Evolutionary conservation across 2,888 invertebrate genomes (phyloP).

Genomic region (Philonicus albiceps): DNA sequence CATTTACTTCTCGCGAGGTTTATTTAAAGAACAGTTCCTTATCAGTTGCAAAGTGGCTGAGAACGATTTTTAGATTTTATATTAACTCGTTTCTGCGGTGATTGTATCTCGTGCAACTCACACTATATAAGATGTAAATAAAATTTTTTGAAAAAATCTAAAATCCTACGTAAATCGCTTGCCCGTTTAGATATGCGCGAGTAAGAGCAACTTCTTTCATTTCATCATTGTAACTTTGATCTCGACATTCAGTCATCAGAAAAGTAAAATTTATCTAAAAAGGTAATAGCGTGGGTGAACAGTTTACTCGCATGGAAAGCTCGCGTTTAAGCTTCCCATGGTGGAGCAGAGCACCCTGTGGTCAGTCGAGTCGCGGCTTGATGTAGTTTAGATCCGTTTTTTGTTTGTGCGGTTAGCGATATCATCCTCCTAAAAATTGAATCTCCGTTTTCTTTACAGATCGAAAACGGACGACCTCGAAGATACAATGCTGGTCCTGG

Average conservation of each 20-base stretch:
- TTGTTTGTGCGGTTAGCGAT: neutral
- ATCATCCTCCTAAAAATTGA: neutral
- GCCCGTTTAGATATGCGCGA: neutral
- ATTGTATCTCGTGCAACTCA: neutral
- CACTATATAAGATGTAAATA: neutral
- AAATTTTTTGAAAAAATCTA: neutral
- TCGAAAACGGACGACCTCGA: slow-evolving; percentile 24
- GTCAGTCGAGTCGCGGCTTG: slow-evolving; percentile 1
- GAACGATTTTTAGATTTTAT: neutral
- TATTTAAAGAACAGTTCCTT: neutral
- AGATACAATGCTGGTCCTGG: neutral
- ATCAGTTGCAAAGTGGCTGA: neutral
- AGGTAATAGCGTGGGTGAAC: slow-evolving; percentile 24
- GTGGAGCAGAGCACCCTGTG: neutral
- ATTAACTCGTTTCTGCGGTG: neutral
- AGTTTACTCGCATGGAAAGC: slow-evolving; percentile 11
- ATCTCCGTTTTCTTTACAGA: slow-evolving; percentile 4
- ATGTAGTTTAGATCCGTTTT: slow-evolving; percentile 10
- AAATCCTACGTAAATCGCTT: neutral
- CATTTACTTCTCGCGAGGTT: neutral
- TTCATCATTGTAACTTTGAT: slow-evolving; percentile 26
- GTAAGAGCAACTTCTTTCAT: slow-evolving; percentile 6
- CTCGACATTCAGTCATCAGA: slow-evolving; percentile 7
- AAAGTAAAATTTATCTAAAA: slow-evolving; percentile 30
- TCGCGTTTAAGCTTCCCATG: neutral